phyloP scores from a whole-genome alignment of 2,797 vertebrate species.

The Helarctos malayanus region DNA sequence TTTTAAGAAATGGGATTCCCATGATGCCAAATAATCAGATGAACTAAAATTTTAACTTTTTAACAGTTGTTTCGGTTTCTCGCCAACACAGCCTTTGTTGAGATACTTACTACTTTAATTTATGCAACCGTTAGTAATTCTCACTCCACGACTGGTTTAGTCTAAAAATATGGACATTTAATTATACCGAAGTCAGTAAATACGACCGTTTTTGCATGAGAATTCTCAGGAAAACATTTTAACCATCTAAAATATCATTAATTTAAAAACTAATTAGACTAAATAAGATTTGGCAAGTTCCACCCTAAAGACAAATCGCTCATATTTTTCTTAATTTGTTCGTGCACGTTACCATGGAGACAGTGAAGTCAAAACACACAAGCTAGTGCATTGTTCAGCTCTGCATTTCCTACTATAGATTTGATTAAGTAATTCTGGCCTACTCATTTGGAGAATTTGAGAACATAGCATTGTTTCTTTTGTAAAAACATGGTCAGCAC shows the following conservation, averaged over 20 bases:
- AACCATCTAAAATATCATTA: constrained; percentile 73
- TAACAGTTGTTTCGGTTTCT: constrained; percentile 58
- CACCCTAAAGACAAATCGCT: constrained; percentile 73
- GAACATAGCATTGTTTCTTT: constrained; percentile 75
- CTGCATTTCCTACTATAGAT: constrained; percentile 81
- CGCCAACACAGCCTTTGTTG: constrained; percentile 7
- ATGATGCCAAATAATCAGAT: not conserved
- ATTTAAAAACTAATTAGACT: constrained; percentile 76
- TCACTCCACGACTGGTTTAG: constrained; percentile 48
- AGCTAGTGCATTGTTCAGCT: constrained; percentile 75
- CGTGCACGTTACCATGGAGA: constrained; percentile 76
- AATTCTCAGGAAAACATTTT: constrained; percentile 75
- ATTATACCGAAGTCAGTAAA: constrained; percentile 65
- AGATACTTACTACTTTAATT: constrained; percentile 65
- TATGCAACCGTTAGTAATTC: constrained; percentile 36
- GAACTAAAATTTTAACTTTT: constrained; percentile 52
- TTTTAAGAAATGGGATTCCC: constrained; percentile 1
- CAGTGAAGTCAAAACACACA: constrained; percentile 75
- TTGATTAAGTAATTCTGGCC: constrained; percentile 74
- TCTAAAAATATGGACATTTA: constrained; percentile 55
- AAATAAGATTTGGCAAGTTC: constrained; percentile 79
- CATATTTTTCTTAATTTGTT: constrained; percentile 77
- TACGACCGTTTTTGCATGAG: constrained; percentile 47
- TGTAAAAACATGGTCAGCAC: constrained; percentile 37
- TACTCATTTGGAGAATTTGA: constrained; percentile 68